Evolutionary conservation across 2,797 vertebrate genomes (phyloP), one percentile per base, ranked within the genome.

Genomic region (Lindbergichthys nudifrons): DNA sequence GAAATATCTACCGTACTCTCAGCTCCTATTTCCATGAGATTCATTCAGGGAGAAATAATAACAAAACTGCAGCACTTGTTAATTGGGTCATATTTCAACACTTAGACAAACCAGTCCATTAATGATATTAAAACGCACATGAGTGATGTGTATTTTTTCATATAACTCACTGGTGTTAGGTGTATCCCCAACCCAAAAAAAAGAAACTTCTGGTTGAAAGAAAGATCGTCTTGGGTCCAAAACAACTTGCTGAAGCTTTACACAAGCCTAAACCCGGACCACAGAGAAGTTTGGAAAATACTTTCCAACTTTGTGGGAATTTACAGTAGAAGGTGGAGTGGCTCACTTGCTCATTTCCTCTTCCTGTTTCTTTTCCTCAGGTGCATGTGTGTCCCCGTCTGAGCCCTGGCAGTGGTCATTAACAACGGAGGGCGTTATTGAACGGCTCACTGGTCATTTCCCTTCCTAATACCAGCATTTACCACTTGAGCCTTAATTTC

Each of bases 401-500:
- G 93, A 84, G 94, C 89, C 95, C 93, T 92, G 93, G 96, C 93
- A 95, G 92, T 88, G 91, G 95, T 96, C 96, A 97, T 97, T 96
- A 96, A 95, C 94, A 95, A 94, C 94, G 89, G 91, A 94, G 89
- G 93, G 93, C 92, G 94, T 95, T 91, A 96, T 95, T 96, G 94
- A 96, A 94, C 84, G 81, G 69, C 93, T 92, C 94, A 95, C 94
- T 73, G 77, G 95, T 97, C 95, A 96, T 97, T 97, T 96, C 95
- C 94, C 89, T 89, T 93, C 93, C 95, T 96, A 97, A 96, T 95
- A 96, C 95, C 93, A 92, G 92, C 91, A 93, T 92, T 96, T 95
- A 94, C 94, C 92, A 94, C 93, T 94, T 96, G 91, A 96, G 94
- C 95, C 94, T 95, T 96, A 90, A 94, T 94, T 94, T 93, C 86